A percentile compares a stretch with the other conserved stretches of the same genome.
phyloP scores from a whole-genome alignment of 2,888 invertebrate genomes.

The Camponotus fellah region DNA sequence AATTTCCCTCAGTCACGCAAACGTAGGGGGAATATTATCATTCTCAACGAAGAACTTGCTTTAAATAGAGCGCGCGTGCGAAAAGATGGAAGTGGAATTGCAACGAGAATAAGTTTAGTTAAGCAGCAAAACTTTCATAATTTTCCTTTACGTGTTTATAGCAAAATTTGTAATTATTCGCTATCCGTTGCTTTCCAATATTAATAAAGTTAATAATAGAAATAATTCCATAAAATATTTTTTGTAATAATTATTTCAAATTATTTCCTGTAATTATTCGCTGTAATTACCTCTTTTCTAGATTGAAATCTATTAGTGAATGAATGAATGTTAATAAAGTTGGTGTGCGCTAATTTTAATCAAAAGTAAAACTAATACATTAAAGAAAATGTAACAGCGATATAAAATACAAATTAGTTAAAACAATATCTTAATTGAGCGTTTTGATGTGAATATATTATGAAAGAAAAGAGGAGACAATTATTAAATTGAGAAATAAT shows the following conservation, averaged over 20 bases:
- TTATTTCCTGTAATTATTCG: neutral
- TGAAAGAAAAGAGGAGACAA: neutral
- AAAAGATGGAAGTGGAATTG: neutral
- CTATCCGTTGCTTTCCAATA: neutral
- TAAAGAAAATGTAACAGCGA: conserved; percentile 3
- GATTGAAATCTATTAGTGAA: conserved; percentile 15
- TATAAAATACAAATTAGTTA: conserved; percentile 14
- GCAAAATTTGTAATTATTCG: conserved; percentile 9
- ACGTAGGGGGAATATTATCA: conserved; percentile 27
- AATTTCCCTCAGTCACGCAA: conserved; percentile 50
- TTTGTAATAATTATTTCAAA: neutral
- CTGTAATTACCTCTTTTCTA: neutral
- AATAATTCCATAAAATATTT: neutral
- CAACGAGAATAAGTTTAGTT: conserved; percentile 5
- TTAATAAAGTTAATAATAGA: neutral
- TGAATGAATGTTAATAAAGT: conserved; percentile 6
- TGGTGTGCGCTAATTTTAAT: conserved; percentile 21
- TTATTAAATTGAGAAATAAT: neutral
- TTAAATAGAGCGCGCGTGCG: neutral
- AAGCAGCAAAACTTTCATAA: conserved; percentile 16
- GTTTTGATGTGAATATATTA: neutral
- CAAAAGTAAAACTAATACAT: conserved; percentile 11
- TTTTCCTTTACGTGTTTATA: neutral
- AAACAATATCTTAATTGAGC: conserved; percentile 17
- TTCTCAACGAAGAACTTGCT: neutral